Evolutionary conservation across 2,888 invertebrate genomes (phyloP).

Genomic region (Vanessa cardui): DNA sequence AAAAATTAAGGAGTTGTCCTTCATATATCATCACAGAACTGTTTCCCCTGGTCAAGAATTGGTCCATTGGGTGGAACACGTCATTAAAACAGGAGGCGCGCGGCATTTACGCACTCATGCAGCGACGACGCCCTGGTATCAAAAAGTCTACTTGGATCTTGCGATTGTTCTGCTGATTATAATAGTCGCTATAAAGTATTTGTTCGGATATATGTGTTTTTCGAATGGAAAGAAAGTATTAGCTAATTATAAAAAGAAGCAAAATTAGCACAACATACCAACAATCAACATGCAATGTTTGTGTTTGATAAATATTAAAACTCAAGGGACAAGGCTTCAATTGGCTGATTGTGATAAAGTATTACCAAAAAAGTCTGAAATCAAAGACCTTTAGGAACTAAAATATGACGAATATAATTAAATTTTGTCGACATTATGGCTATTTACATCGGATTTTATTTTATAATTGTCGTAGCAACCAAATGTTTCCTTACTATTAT

Average conservation of each 20-base stretch:
- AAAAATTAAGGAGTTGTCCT: constrained; percentile 42
- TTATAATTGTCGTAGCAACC: too few species aligned
- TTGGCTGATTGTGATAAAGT: too few species aligned
- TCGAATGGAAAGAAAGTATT: constrained; percentile 1
- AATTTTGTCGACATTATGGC: too few species aligned
- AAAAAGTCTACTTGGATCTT: constrained; percentile 59
- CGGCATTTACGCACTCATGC: constrained; percentile 57
- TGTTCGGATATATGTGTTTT: constrained; percentile 3
- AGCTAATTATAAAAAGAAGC: constrained; percentile 15
- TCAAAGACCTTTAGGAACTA: too few species aligned
- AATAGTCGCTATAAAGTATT: background rate
- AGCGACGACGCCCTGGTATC: constrained; percentile 54
- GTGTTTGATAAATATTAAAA: too few species aligned
- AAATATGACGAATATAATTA: too few species aligned
- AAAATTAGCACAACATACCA: background rate
- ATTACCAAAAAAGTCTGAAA: too few species aligned
- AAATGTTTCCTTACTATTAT: too few species aligned
- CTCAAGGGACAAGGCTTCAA: too few species aligned
- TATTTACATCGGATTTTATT: too few species aligned
- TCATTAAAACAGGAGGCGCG: constrained; percentile 55
- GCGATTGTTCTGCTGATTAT: constrained; percentile 16
- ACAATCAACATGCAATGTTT: too few species aligned
- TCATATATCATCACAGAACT: constrained; percentile 46
- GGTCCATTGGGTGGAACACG: constrained; percentile 54
- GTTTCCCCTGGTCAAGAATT: constrained; percentile 55